Base-by-base conservation (phyloP, 2,888 invertebrate genomes). In the Argyra leucocephala region DNA sequence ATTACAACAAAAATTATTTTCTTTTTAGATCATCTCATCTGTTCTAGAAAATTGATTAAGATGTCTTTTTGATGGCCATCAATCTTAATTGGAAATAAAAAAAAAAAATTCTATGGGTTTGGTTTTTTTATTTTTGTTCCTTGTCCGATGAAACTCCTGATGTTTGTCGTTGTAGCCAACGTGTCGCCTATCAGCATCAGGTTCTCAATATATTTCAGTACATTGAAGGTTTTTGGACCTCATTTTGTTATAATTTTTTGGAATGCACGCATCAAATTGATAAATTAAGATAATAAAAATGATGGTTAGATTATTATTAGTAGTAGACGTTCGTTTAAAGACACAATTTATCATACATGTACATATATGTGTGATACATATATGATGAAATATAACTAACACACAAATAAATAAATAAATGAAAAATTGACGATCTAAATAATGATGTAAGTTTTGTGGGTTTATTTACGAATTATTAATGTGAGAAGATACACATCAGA, bases 41-140 rank as follows among this genome's bases (percentile, higher is more conserved):
- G 48, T 48, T 48, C 15, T 48, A 15, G 48, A 48, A 59, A 59
- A 59, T 59, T 59, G 59, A 59, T 59, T 59, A 23, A 59, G 23
- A 23, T 59, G 59, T 22, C 15, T 24, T 59, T 59, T 58, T 59
- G 59, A 59, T 59, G 23, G 59, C 23, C 59, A 59, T 59, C 59
- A 59, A 59, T 59, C 59, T 59, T 59, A 59, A 59, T 59, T 59
- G 23, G 23, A 59, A 48, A 48, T 48, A 48, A 48, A 48, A 48
- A 26, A 5, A 37, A 37, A 48, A 31, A 31, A 31, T 31, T 7
- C 10, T 31, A 7, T 31, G 6, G 5, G 5, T 48, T 48, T 48
- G 12, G 7, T 48, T 48, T 48, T 15, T 2, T 48, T 48, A 1
- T 18, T 12, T 48, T 48, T 15, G 15, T 48, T 48, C 1, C 5